These are phyloP conservation scores for Trichomalopsis sarcophagae DNA, from an alignment of 1,140 invertebrate species.

Conservation along the genomic window DNA sequence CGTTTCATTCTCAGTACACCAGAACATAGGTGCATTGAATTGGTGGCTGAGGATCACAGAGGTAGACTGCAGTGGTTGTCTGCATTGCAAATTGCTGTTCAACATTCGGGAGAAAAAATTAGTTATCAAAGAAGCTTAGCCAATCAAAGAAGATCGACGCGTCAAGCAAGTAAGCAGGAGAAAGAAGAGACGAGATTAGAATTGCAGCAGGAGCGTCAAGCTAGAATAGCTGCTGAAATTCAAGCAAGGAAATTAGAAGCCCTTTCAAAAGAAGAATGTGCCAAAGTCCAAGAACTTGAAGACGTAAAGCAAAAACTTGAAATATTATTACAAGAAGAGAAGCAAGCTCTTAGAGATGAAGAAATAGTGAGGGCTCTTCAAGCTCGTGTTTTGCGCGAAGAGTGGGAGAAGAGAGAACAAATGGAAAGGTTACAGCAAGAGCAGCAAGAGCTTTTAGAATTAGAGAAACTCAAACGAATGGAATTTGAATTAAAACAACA, in stretches of 20 bases:
- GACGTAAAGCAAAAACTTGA: constrained; percentile 81
- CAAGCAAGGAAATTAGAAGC: constrained; percentile 80
- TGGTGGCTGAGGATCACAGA: constrained; percentile 82
- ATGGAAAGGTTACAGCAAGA: constrained; percentile 85
- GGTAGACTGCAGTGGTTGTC: constrained; percentile 84
- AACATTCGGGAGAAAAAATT: constrained; percentile 79
- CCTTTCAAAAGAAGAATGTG: constrained; percentile 82
- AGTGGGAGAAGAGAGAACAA: constrained; percentile 88
- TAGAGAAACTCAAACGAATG: constrained; percentile 83
- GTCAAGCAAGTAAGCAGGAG: constrained; percentile 77
- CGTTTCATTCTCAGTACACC: constrained; percentile 79
- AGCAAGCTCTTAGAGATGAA: constrained; percentile 88
- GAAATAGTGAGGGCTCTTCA: constrained; percentile 78
- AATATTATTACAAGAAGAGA: constrained; percentile 84
- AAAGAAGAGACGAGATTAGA: constrained; percentile 77
- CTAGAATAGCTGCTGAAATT: constrained; percentile 81
- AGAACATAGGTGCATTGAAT: constrained; percentile 80
- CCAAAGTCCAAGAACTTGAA: constrained; percentile 83
- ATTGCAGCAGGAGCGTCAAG: constrained; percentile 80
- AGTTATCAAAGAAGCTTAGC: constrained; percentile 79
- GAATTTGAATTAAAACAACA: constrained; percentile 83
- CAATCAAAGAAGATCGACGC: constrained; percentile 76
- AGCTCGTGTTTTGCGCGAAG: constrained; percentile 84
- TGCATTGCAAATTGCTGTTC: constrained; percentile 81
- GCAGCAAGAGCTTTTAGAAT: constrained; percentile 82